phyloP scores from a whole-genome alignment of 1,140 invertebrate genomes.

The Cotesia glomerata region DNA sequence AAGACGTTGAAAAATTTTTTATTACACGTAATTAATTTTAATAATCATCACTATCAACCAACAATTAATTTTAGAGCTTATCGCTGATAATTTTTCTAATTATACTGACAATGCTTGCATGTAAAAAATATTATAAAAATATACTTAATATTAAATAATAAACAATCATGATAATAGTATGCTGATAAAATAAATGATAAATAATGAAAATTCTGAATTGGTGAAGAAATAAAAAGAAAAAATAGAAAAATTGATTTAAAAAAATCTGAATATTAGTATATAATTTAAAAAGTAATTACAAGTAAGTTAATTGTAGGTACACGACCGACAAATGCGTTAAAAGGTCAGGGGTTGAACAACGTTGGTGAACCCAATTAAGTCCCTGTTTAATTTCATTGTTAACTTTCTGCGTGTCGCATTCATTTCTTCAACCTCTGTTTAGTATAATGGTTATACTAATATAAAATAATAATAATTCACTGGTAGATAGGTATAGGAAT shows the following conservation, averaged over 20 bases:
- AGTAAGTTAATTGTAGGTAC: conserved; percentile 30
- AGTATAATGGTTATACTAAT: too few species aligned
- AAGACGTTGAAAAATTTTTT: not conserved
- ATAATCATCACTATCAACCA: not conserved
- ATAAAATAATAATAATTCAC: too few species aligned
- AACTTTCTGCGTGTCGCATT: not conserved
- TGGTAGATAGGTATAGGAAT: too few species aligned
- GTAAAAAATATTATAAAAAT: too few species aligned
- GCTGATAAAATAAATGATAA: too few species aligned
- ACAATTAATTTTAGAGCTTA: too few species aligned
- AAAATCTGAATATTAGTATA: not conserved
- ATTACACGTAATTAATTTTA: not conserved
- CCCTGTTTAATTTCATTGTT: not conserved
- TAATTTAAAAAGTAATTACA: not conserved
- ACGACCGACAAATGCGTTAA: conserved; percentile 35
- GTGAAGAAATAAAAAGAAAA: too few species aligned
- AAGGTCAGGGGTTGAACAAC: conserved; percentile 42
- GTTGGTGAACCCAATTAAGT: conserved; percentile 19
- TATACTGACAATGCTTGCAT: not conserved
- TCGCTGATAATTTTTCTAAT: not conserved
- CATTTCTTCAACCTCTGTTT: not conserved
- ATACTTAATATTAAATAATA: too few species aligned
- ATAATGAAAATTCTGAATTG: too few species aligned
- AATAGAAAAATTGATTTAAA: too few species aligned
- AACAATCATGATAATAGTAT: too few species aligned